Conservation (phyloP, 2,113 vertebrate species). For the Ictalurus furcatus region DNA sequence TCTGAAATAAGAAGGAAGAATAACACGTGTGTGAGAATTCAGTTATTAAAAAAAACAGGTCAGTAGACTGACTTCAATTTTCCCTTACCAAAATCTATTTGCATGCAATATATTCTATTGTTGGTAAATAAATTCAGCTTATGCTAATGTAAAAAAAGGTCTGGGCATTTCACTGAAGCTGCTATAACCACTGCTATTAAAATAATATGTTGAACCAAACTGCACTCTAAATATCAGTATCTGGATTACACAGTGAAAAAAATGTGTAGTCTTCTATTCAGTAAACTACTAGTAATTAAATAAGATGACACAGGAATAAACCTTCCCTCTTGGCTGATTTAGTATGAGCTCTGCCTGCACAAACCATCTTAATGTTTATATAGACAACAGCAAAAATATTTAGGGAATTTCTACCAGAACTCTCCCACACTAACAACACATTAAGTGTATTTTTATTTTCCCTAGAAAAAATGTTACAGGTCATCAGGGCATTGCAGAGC, state of each 20-base stretch:
- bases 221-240: neutral
- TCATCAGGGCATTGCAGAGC: neutral
- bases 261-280: neutral
- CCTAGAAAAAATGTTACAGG: neutral
- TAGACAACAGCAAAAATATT: neutral
- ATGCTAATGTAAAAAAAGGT: neutral
- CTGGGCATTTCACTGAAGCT: neutral
- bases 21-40: constrained; percentile 38
- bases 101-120: neutral
- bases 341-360: neutral
- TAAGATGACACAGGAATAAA: neutral
- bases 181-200: neutral
- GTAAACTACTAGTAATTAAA: neutral
- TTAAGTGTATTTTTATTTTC: neutral
- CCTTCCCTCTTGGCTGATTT: neutral
- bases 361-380: neutral
- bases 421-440: too few species aligned
- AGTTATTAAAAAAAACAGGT: neutral
- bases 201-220: neutral
- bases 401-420: neutral
- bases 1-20: constrained; percentile 36
- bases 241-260: neutral
- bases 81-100: neutral
- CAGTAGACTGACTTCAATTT: neutral
- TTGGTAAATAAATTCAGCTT: neutral